Conservation (phyloP, 1,140 invertebrate genomes). For the Rhagoletis pomonella region DNA sequence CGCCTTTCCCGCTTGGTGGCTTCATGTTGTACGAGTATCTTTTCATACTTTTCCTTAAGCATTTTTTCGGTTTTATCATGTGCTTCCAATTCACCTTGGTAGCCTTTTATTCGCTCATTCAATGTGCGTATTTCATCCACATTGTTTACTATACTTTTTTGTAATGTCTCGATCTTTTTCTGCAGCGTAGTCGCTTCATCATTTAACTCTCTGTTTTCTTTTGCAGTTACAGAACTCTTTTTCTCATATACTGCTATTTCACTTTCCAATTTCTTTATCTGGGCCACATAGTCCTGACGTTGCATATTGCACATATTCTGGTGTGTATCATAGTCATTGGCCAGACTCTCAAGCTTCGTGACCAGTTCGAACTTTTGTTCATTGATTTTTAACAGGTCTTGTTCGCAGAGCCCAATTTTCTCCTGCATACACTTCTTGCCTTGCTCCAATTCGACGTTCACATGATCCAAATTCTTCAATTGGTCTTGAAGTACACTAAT, state of each 20-base stretch:
- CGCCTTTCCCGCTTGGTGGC: slow-evolving; percentile 32
- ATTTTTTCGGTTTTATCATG: slow-evolving; percentile 52
- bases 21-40: slow-evolving; percentile 55
- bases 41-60: slow-evolving; percentile 52
- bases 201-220: slow-evolving; percentile 7
- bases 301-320: slow-evolving; percentile 18
- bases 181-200: slow-evolving; percentile 18
- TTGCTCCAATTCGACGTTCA: slow-evolving; percentile 45
- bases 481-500: slow-evolving; percentile 15
- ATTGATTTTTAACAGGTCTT: not conserved
- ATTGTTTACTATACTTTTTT: slow-evolving; percentile 17
- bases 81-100: slow-evolving; percentile 44
- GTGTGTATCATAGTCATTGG: slow-evolving; percentile 28
- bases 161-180: slow-evolving; percentile 34
- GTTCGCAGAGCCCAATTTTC: slow-evolving; percentile 5
- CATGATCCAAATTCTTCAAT: slow-evolving; percentile 22
- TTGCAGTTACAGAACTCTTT: not conserved
- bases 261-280: not conserved
- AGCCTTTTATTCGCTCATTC: slow-evolving; percentile 15
- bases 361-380: slow-evolving; percentile 43
- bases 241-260: slow-evolving; percentile 38
- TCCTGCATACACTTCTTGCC: slow-evolving; percentile 32
- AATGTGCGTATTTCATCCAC: slow-evolving; percentile 17
- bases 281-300: not conserved
- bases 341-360: not conserved